A percentile compares a stretch with the other conserved stretches of the same genome.
These are phyloP conservation scores for Melanostoma mellinum DNA, from an alignment of 2,888 invertebrate genomes.

Conservation along the genomic window DNA sequence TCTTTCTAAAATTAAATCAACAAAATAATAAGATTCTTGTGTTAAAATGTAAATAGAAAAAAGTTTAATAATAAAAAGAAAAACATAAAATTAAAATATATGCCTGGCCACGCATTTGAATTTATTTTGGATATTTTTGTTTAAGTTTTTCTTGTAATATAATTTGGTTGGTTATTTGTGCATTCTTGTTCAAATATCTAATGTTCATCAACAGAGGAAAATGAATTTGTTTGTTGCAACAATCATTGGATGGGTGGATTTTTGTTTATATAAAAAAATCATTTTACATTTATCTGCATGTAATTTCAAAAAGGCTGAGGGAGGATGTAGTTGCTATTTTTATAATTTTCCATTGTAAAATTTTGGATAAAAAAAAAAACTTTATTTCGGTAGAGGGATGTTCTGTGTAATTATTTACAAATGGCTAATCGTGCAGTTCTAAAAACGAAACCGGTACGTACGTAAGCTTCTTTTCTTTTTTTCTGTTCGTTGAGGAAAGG, in stretches of 20 bases:
- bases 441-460: slow-evolving; percentile 38
- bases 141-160: slow-evolving; percentile 48
- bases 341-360: slow-evolving; percentile 31
- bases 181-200: slow-evolving; percentile 51
- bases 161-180: slow-evolving; percentile 55
- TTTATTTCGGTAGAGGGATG: slow-evolving; percentile 24
- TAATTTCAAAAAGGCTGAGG: slow-evolving; percentile 19
- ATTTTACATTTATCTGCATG: slow-evolving; percentile 29
- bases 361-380: slow-evolving; percentile 4
- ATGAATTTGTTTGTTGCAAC: slow-evolving; percentile 54
- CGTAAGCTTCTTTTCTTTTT: slow-evolving; percentile 16
- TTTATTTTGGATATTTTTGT: slow-evolving; percentile 53
- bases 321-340: slow-evolving; percentile 42
- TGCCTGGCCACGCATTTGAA: slow-evolving; percentile 82
- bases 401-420: slow-evolving; percentile 54
- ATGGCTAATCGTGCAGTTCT: slow-evolving; percentile 59
- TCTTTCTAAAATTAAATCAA: slow-evolving; percentile 60
- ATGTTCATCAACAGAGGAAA: slow-evolving; percentile 35
- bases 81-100: slow-evolving; percentile 72
- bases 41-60: slow-evolving; percentile 75
- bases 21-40: slow-evolving; percentile 59
- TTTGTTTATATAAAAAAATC: slow-evolving; percentile 36
- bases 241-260: slow-evolving; percentile 49
- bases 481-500: slow-evolving; percentile 8
- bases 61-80: slow-evolving; percentile 36